These are phyloP conservation scores for Chloroceryle inda DNA, from an alignment of 2,797 vertebrate species.

Conservation along the genomic window DNA sequence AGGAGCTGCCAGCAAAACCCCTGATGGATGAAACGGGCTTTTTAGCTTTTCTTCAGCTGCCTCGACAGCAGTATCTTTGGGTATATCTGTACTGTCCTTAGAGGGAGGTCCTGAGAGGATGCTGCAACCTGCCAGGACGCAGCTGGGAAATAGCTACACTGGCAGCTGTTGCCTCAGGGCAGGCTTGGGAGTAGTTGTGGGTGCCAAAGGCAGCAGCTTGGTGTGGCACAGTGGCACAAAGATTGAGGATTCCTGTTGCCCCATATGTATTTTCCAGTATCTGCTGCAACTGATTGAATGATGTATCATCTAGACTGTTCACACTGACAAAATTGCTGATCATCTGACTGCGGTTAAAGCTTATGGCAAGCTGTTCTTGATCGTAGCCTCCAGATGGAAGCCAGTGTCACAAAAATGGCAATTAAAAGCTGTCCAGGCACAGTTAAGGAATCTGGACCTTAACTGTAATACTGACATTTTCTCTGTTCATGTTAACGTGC, in stretches of 20 bases:
- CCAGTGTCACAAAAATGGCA: background rate
- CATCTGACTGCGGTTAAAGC: background rate
- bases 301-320: background rate
- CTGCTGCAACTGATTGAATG: accelerated
- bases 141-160: background rate
- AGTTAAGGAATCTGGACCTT: background rate
- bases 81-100: background rate
- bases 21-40: background rate
- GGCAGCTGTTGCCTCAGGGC: accelerated
- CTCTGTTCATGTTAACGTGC: background rate
- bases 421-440: background rate
- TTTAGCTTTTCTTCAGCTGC: background rate
- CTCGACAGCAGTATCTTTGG: background rate
- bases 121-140: background rate
- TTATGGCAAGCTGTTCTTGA: background rate
- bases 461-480: accelerated
- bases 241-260: background rate
- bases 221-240: background rate
- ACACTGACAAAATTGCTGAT: background rate
- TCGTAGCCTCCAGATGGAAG: background rate
- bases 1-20: background rate
- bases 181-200: background rate
- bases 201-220: background rate
- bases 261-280: background rate
- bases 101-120: background rate